Conservation (phyloP, 2,888 invertebrate species). For the Sialis fuliginosa region DNA sequence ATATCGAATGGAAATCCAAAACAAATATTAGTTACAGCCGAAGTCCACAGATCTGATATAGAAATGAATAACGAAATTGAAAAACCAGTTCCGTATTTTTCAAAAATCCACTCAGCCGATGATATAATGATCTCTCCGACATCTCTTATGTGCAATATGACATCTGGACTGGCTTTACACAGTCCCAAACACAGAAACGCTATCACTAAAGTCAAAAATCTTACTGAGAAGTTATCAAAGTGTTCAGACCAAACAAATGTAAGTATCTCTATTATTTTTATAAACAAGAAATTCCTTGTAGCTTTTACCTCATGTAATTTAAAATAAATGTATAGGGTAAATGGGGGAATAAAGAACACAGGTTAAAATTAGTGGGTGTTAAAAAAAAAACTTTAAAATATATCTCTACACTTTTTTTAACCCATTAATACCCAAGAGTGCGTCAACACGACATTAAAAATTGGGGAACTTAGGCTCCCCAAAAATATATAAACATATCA, state of each 20-base stretch:
- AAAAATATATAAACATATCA: no score
- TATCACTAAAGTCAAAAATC: constrained; percentile 11
- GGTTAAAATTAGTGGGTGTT: no score
- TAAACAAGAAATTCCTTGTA: no score
- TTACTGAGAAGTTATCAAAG: constrained; percentile 10
- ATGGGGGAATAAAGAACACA: no score
- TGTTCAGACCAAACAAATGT: not conserved
- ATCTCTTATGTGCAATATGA: constrained; percentile 30
- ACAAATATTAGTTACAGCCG: not conserved
- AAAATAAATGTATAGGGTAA: no score
- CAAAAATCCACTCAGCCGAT: not conserved
- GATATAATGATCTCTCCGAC: constrained; percentile 26
- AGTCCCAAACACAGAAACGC: constrained; percentile 26
- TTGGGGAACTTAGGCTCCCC: no score
- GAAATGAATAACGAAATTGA: not conserved
- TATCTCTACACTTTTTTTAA: not conserved
- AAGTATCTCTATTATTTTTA: no score
- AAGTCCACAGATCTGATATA: not conserved
- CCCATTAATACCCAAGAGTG: not conserved
- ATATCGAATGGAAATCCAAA: not conserved
- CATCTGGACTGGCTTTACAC: constrained; percentile 27
- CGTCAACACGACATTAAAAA: no score
- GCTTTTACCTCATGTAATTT: no score
- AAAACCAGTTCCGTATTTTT: not conserved
- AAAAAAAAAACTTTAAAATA: constrained; percentile 11